phyloP scores from a whole-genome alignment of 2,797 vertebrate genomes.

The Poecilia gillii region DNA sequence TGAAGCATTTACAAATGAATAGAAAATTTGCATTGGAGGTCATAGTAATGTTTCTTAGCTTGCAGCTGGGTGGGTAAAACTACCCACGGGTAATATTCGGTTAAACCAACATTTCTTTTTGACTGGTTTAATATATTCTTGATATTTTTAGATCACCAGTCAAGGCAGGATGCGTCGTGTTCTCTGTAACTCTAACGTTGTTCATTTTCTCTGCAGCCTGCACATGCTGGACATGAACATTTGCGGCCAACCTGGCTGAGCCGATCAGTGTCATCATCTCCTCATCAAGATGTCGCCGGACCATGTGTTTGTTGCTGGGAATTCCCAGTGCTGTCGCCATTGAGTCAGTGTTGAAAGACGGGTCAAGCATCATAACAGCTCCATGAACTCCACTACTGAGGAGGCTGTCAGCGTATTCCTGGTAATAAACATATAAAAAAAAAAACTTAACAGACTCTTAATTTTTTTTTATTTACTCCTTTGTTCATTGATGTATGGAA shows the following conservation, averaged over 20 bases:
- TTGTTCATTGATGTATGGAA: not conserved
- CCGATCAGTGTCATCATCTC: slow-evolving; percentile 85
- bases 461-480: not conserved
- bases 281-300: slow-evolving; percentile 87
- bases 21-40: not conserved
- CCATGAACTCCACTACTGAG: slow-evolving; percentile 87
- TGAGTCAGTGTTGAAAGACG: slow-evolving; percentile 86
- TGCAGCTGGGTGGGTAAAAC: too few relatives aligned
- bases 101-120: not conserved
- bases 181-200: not conserved
- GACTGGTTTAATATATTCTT: not conserved
- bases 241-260: slow-evolving; percentile 79
- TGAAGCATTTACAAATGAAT: not conserved
- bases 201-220: not conserved
- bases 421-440: slow-evolving; percentile 2
- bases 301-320: slow-evolving; percentile 86
- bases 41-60: not conserved
- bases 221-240: not conserved
- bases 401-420: slow-evolving; percentile 89
- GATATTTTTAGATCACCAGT: not conserved
- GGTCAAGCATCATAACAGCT: slow-evolving; percentile 88
- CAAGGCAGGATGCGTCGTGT: not conserved
- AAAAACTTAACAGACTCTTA: not conserved
- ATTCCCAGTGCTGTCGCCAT: slow-evolving; percentile 88
- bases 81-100: not conserved